Base-by-base conservation (phyloP, 1,140 invertebrate genomes). In the Prorops nasuta region DNA sequence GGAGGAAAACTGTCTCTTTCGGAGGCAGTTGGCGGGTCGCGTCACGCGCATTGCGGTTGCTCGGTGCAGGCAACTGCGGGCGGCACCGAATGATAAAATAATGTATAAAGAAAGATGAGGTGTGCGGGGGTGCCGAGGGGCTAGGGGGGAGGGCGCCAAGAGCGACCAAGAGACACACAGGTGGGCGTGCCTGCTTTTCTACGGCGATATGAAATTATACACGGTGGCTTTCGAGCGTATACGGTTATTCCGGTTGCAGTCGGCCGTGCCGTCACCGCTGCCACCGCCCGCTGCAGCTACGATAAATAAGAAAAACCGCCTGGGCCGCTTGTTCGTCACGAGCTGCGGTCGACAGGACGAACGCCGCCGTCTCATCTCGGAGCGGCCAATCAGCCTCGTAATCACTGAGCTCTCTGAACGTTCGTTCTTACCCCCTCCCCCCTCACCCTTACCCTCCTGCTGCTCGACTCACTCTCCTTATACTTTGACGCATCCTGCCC, bases 361-460 rank as follows among this genome's bases (percentile, higher is more conserved):
- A 68, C 64, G 66, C 67, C 67, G 67, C 67, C 67, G 67, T 69
- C 66, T 69, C 67, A 69, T 69, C 64, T 68, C 66, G 64, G 61
- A 64, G 54, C 67, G 67, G 67, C 67, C 67, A 69, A 69, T 69
- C 67, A 69, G 67, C 53, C 66, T 66, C 66, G 67, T 69, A 69
- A 69, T 69, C 66, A 69, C 66, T 60, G 64, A 65, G 64, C 64
- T 66, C 58, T 47, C 57, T 49, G 60, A 64, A 60, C 61, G 60
- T n/a, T 20, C 19, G 10, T n/a, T 12, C 16, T 41, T 47, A 17
- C 20, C 14, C 42, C 12, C 18, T 7, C 1, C 21, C 39, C 39
- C 36, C 16, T 10, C 17, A 14, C 17, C 24, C 40, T 22, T 19
- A 24, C 41, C 31, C 20, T 20, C 34, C 24, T 20, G 15, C 20